Evolutionary conservation across 2,797 vertebrate species (phyloP).

Genomic region (Rhabdomys pumilio): DNA sequence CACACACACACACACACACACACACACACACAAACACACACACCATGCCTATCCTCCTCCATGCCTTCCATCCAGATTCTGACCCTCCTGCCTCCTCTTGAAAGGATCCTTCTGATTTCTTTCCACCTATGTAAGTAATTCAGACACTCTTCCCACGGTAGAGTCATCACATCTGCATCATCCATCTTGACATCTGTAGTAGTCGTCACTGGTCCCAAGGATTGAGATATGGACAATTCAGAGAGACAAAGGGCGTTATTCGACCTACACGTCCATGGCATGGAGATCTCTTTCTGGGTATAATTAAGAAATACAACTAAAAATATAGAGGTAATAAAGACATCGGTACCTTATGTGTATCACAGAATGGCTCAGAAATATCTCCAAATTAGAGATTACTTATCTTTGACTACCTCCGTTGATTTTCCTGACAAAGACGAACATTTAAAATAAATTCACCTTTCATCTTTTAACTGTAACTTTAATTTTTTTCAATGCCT

Average conservation of each 20-base stretch:
- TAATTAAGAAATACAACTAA: slow-evolving; percentile 18
- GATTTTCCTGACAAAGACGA: slow-evolving; percentile 20
- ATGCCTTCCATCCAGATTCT: neutral
- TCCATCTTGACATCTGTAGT: neutral
- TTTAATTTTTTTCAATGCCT: neutral
- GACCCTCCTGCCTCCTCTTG: neutral
- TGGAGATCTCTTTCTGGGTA: neutral
- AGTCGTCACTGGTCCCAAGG: neutral
- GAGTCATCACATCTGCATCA: neutral
- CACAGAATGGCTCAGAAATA: neutral
- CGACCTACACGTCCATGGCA: neutral
- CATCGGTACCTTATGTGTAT: neutral
- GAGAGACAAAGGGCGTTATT: neutral
- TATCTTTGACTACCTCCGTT: neutral
- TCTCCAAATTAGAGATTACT: neutral
- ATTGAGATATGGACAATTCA: neutral
- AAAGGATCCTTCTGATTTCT: slow-evolving; percentile 1
- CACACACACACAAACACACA: neutral
- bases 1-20: neutral
- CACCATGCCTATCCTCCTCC: neutral
- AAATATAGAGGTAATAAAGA: slow-evolving; percentile 48
- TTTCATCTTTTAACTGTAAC: slow-evolving; percentile 6
- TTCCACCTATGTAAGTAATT: neutral
- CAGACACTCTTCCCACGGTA: neutral
- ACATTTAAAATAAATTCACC: slow-evolving; percentile 62